Percentiles rank a stretch among this genome's conserved stretches.
These are phyloP conservation scores for Dione vanillae DNA, from an alignment of 2,888 invertebrate genomes.

Conservation along the genomic window DNA sequence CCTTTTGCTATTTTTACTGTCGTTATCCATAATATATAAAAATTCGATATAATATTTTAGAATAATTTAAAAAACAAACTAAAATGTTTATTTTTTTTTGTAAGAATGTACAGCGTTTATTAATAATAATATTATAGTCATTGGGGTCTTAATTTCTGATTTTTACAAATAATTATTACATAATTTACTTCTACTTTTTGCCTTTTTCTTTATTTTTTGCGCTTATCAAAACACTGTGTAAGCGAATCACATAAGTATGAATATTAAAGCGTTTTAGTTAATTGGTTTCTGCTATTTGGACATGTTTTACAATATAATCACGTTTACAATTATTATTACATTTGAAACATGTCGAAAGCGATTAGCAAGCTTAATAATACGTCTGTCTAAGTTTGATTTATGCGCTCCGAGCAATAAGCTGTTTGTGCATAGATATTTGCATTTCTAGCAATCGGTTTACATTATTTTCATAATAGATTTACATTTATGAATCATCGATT, in stretches of 20 bases:
- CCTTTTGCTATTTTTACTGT: too few species aligned
- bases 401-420: constrained; percentile 36
- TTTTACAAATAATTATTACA: too few species aligned
- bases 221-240: neutral
- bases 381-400: constrained; percentile 45
- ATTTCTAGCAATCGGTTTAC: constrained; percentile 38
- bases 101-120: too few species aligned
- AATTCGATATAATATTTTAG: too few species aligned
- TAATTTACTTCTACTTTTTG: too few species aligned
- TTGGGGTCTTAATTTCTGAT: neutral
- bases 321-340: constrained; percentile 33
- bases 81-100: too few species aligned
- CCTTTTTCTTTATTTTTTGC: too few species aligned
- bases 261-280: neutral
- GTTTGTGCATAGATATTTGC: constrained; percentile 43
- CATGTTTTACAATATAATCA: constrained; percentile 29
- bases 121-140: too few species aligned
- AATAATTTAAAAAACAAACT: too few species aligned
- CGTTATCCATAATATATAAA: too few species aligned
- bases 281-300: constrained; percentile 13
- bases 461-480: constrained; percentile 43
- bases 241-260: neutral
- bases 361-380: constrained; percentile 45
- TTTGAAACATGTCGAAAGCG: constrained; percentile 44
- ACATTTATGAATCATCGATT: constrained; percentile 39